phyloP scores from a whole-genome alignment of 1,140 invertebrate species.

The Halesus radiatus region DNA sequence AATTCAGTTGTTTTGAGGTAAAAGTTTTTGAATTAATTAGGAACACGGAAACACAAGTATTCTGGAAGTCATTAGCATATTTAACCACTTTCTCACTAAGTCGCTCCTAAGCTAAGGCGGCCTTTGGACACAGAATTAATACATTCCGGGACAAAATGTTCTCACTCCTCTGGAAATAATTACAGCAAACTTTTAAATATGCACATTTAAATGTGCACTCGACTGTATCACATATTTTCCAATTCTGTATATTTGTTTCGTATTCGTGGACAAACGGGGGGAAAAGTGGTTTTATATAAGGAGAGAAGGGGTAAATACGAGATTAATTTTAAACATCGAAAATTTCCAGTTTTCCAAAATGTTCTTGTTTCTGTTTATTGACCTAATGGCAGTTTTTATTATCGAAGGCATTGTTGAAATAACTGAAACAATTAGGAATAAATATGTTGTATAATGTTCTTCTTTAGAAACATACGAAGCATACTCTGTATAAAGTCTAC shows the following conservation, averaged over 20 bases:
- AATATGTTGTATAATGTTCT: no score
- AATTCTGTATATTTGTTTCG: background rate
- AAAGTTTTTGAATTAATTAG: conserved; percentile 46
- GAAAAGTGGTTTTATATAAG: background rate
- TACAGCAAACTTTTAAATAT: background rate
- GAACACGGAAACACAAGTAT: conserved; percentile 45
- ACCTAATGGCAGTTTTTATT: no score
- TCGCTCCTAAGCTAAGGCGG: background rate
- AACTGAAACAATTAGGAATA: no score
- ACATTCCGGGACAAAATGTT: conserved; percentile 16
- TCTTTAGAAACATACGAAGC: no score
- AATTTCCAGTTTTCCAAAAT: no score
- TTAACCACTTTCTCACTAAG: conserved; percentile 42
- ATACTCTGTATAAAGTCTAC: no score
- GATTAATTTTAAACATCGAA: no score
- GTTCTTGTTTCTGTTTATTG: no score
- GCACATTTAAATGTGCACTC: background rate
- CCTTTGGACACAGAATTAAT: conserved; percentile 29
- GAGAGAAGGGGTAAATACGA: no score
- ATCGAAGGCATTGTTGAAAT: no score
- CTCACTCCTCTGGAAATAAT: conserved; percentile 20
- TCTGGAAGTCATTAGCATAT: conserved; percentile 40
- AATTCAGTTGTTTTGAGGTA: conserved; percentile 40
- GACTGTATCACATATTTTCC: background rate
- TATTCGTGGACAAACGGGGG: background rate